phyloP scores from a whole-genome alignment of 2,797 vertebrate genomes.

The Pelochelys cantorii region DNA sequence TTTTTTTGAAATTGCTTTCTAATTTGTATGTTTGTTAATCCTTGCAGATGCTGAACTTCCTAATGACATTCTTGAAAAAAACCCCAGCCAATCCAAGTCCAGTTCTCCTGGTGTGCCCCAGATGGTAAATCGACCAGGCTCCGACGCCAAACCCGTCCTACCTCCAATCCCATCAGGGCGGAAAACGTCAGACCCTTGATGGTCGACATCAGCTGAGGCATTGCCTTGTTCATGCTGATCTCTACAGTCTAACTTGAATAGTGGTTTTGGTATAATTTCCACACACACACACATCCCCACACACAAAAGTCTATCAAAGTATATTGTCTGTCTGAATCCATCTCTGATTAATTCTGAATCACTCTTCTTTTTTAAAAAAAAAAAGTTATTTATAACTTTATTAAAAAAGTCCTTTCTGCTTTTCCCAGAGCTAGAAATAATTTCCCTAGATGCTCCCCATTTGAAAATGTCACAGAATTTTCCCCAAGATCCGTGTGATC shows the following conservation, averaged over 20 bases:
- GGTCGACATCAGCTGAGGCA: background rate
- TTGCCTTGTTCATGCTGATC: rapidly evolving
- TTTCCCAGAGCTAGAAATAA: conserved; percentile 40
- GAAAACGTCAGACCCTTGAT: conserved; percentile 68
- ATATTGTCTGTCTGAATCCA: conserved; percentile 27
- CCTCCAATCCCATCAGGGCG: conserved; percentile 87
- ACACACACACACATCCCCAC: background rate
- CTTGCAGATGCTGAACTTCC: background rate
- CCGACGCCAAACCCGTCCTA: conserved; percentile 83
- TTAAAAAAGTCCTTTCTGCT: conserved; percentile 48
- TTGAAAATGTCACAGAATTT: conserved; percentile 15
- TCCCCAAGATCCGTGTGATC: background rate
- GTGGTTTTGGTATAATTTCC: background rate
- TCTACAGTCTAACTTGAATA: background rate
- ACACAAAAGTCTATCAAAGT: background rate
- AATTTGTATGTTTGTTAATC: background rate
- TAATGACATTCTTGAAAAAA: background rate
- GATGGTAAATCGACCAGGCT: conserved; percentile 74
- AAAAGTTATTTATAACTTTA: conserved; percentile 54
- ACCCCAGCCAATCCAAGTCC: background rate
- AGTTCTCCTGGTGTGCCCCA: conserved; percentile 17
- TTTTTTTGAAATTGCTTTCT: background rate
- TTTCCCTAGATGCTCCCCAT: conserved; percentile 34
- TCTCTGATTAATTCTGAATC: conserved; percentile 41
- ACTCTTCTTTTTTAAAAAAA: background rate